These are phyloP conservation scores for Chromis chromis DNA, from an alignment of 2,797 vertebrate genomes.

Conservation along the genomic window DNA sequence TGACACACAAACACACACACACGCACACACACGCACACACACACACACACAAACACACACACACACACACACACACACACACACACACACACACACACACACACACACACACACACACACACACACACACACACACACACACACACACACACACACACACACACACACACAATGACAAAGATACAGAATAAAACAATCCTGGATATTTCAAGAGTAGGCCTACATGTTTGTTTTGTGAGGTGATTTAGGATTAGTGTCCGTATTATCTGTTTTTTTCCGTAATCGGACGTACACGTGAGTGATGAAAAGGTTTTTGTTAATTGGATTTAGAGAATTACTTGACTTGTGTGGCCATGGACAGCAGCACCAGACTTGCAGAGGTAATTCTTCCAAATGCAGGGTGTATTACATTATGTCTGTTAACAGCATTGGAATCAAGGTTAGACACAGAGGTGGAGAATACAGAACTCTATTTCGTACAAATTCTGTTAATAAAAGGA, in stretches of 20 bases:
- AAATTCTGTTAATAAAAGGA: conserved; percentile 33
- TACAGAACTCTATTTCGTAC: not conserved
- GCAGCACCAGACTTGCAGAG: conserved; percentile 21
- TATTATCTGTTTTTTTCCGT: conserved; percentile 57
- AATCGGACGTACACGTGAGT: conserved; percentile 55
- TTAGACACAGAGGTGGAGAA: not conserved
- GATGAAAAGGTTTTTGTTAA: conserved; percentile 65
- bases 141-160: conserved; percentile 1
- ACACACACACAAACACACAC: too few relatives aligned
- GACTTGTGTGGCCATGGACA: conserved; percentile 34
- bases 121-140: too few relatives aligned
- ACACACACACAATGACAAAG: not conserved
- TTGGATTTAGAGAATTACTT: conserved; percentile 67
- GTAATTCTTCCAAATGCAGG: conserved; percentile 37
- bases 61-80: too few relatives aligned
- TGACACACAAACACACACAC: too few relatives aligned
- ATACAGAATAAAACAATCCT: conserved; percentile 9
- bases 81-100: too few relatives aligned
- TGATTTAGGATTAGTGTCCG: conserved; percentile 60
- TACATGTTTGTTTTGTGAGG: conserved; percentile 34
- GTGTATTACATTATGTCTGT: conserved; percentile 33
- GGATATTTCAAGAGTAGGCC: conserved; percentile 38
- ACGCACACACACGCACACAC: too few relatives aligned
- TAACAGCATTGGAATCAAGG: conserved; percentile 23
- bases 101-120: too few relatives aligned